Base-by-base conservation (phyloP, 1,140 invertebrate genomes). In the Trachymyrmex cornetzi region DNA sequence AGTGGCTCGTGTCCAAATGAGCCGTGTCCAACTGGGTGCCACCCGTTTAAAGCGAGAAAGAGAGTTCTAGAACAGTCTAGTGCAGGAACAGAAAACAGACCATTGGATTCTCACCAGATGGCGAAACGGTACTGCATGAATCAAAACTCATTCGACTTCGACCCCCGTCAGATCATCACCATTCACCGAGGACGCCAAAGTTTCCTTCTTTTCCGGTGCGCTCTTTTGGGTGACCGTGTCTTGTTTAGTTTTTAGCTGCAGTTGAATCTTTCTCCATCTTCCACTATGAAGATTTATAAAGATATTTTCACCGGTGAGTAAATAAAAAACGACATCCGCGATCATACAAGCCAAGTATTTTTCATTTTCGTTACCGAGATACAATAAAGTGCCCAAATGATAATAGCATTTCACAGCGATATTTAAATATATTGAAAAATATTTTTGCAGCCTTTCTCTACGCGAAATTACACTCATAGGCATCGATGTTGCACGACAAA, bases 231-330 rank as follows among this genome's bases (percentile, higher is more conserved):
- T 95, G 95, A 95, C 93, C 95, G 96, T 95, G 95, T 95, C 96
- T 95, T 95, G 84, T 96, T 96, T 96, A 96, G 95, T 96, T 96
- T 44, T 96, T 96, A 96, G 95, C 96, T 96, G 95, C 96, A 96
- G 91, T 95, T 91, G 94, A 96, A 96, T 96, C 96, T 96, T 95
- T 96, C 95, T 94, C 95, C 96, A 97, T 97, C 97, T 96, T 96
- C 94, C 95, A 98, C 96, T 96, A 99, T 99, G 98, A 98, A 96
- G 95, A 98, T 99, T 95, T 99, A 97, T 96, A 99, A 99, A 96
- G 98, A 99, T 96, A 97, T 98, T 96, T 97, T 99, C 95, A 98
- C 98, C 87, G 98, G 98, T 99, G 97, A 96, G 94, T 95, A 81
- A 27, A 88, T 38, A 30, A 6, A 75, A 2, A 44, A 77, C 50